These are phyloP conservation scores for Anagrus nilaparvatae DNA, from an alignment of 1,140 invertebrate species.

Conservation along the genomic window DNA sequence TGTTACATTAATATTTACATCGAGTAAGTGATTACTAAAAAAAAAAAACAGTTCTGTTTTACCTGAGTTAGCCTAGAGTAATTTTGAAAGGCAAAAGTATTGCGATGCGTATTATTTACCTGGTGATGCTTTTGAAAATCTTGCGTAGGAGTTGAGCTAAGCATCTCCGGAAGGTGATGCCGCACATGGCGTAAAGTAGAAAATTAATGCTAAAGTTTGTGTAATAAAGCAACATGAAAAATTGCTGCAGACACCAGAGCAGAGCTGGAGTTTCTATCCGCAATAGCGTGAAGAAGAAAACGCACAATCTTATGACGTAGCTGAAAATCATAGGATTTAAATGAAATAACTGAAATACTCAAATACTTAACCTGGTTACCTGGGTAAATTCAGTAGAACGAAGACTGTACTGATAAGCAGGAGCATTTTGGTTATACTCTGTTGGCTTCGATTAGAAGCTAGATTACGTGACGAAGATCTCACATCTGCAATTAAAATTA, in stretches of 20 bases:
- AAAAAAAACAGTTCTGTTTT: too few species aligned
- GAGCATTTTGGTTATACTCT: conserved; percentile 48
- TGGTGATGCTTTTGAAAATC: conserved; percentile 34
- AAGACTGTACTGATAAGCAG: conserved; percentile 47
- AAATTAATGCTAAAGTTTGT: conserved; percentile 53
- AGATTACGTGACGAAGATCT: conserved; percentile 36
- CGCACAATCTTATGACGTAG: conserved; percentile 46
- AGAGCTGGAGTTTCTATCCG: conserved; percentile 31
- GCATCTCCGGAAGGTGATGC: conserved; percentile 46
- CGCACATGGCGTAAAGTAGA: conserved; percentile 47
- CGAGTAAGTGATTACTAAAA: too few species aligned
- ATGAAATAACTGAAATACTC: conserved; percentile 7
- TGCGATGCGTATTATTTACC: too few species aligned
- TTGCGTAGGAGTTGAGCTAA: conserved; percentile 43
- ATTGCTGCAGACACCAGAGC: conserved; percentile 47
- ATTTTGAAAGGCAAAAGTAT: too few species aligned
- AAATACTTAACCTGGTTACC: conserved; percentile 27
- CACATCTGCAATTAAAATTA: conserved; percentile 31
- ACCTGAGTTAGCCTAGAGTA: too few species aligned
- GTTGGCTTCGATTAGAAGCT: conserved; percentile 42
- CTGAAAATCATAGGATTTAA: conserved; percentile 33
- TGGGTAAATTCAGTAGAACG: conserved; percentile 46
- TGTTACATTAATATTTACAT: too few species aligned
- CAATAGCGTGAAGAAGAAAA: conserved; percentile 42
- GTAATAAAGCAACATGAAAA: conserved; percentile 50